Conservation (phyloP, 2,113 vertebrate species). For the Jaculus jaculus region DNA sequence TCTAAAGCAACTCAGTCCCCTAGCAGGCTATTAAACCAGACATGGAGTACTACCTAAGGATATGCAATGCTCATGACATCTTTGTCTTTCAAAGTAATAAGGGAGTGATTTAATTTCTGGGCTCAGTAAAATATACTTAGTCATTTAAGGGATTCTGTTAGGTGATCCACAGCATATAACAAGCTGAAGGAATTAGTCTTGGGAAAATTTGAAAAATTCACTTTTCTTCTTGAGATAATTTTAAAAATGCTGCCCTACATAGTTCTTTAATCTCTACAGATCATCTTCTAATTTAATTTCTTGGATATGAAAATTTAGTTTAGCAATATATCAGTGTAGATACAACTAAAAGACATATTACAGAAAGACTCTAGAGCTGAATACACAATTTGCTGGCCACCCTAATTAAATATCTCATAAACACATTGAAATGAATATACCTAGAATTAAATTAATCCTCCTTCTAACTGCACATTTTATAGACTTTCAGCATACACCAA, state of each 20-base stretch:
- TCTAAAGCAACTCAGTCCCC: neutral
- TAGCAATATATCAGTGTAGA: neutral
- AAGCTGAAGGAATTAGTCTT: conserved; percentile 60
- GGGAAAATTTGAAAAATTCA: conserved; percentile 48
- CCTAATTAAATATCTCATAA: rapidly evolving
- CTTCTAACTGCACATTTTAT: neutral
- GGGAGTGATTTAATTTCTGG: neutral
- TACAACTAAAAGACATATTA: conserved; percentile 33
- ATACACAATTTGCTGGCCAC: neutral
- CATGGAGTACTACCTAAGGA: neutral
- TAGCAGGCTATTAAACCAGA: conserved; percentile 23
- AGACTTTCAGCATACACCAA: neutral
- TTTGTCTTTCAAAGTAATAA: conserved; percentile 50
- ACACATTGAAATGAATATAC: neutral
- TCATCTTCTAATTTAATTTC: neutral
- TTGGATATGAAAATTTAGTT: conserved; percentile 44
- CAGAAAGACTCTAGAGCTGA: neutral
- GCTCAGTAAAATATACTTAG: conserved; percentile 12
- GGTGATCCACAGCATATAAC: conserved; percentile 37
- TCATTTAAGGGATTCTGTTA: conserved; percentile 62
- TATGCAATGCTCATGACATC: neutral
- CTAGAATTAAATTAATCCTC: neutral
- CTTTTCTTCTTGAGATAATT: conserved; percentile 64
- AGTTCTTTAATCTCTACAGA: conserved; percentile 43
- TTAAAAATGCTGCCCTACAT: conserved; percentile 41